These are phyloP conservation scores for Orchestia grillus DNA, from an alignment of 1,140 invertebrate species.

Conservation along the genomic window DNA sequence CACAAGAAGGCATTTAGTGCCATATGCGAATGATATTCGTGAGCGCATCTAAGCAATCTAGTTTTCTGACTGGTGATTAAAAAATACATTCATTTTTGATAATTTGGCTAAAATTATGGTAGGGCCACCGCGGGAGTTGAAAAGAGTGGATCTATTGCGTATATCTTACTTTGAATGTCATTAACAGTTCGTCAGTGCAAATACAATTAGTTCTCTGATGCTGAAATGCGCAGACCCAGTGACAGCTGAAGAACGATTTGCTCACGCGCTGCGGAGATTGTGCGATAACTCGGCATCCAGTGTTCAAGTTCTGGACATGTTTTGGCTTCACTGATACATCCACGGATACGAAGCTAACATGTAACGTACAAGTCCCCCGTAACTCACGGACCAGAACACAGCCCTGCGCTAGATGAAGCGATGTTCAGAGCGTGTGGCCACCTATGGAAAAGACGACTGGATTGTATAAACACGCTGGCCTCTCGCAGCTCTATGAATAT, in stretches of 20 bases:
- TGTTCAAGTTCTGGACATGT: constrained; percentile 41
- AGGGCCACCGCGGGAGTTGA: not conserved
- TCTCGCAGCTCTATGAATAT: not conserved
- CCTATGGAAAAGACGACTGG: not conserved
- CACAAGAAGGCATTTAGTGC: not conserved
- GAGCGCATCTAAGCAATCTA: not conserved
- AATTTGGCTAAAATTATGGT: too few species aligned
- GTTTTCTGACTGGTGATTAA: too few species aligned
- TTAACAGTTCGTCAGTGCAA: not conserved
- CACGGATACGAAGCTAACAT: constrained; percentile 26
- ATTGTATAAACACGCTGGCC: not conserved
- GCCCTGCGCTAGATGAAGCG: constrained; percentile 1
- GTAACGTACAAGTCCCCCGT: not conserved
- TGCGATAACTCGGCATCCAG: constrained; percentile 28
- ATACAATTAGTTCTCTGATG: constrained; percentile 3
- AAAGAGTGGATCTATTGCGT: not conserved
- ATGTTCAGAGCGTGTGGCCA: not conserved
- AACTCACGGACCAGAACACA: constrained; percentile 11
- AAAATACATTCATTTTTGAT: too few species aligned
- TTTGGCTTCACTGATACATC: constrained; percentile 46
- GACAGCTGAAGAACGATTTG: not conserved
- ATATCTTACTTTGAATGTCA: not conserved
- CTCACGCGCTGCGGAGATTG: not conserved
- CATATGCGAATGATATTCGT: not conserved
- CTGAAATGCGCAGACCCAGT: not conserved